Conservation (phyloP, 1,140 invertebrate genomes). For the Diprion similis region DNA sequence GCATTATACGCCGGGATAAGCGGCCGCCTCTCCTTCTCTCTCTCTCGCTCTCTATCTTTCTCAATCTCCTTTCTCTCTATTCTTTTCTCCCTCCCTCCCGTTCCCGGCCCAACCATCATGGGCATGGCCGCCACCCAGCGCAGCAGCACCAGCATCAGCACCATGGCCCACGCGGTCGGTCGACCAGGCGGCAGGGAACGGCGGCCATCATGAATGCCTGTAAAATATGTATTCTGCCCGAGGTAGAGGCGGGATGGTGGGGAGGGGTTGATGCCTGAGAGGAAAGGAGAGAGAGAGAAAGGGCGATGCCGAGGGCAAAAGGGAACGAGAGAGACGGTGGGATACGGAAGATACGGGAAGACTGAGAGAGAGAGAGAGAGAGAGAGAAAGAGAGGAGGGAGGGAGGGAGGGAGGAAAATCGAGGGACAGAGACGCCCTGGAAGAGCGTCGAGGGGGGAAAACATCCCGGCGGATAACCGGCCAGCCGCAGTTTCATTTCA, state of each 20-base stretch:
- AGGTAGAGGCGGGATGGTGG: conserved; percentile 10
- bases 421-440: conserved; percentile 17
- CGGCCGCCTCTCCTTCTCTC: conserved; percentile 23
- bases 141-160: conserved; percentile 33
- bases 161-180: conserved; percentile 30
- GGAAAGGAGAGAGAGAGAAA: conserved; percentile 13
- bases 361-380: conserved; percentile 8
- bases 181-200: conserved; percentile 61
- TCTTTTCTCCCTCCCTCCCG: not conserved
- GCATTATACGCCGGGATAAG: conserved; percentile 38
- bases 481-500: conserved; percentile 46
- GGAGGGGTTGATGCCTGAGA: conserved; percentile 31
- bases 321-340: conserved; percentile 9
- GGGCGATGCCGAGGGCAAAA: conserved; percentile 9
- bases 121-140: conserved; percentile 5
- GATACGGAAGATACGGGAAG: not conserved
- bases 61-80: conserved; percentile 1
- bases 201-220: conserved; percentile 64
- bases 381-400: conserved; percentile 23
- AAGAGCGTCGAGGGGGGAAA: conserved; percentile 11
- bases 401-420: conserved; percentile 12
- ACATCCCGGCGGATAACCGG: conserved; percentile 5
- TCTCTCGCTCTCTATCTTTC: conserved; percentile 25
- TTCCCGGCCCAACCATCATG: not conserved
- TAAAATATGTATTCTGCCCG: conserved; percentile 62